Evolutionary conservation across 1,140 invertebrate genomes (phyloP).

Genomic region (Pseudomyrmex gracilis): DNA sequence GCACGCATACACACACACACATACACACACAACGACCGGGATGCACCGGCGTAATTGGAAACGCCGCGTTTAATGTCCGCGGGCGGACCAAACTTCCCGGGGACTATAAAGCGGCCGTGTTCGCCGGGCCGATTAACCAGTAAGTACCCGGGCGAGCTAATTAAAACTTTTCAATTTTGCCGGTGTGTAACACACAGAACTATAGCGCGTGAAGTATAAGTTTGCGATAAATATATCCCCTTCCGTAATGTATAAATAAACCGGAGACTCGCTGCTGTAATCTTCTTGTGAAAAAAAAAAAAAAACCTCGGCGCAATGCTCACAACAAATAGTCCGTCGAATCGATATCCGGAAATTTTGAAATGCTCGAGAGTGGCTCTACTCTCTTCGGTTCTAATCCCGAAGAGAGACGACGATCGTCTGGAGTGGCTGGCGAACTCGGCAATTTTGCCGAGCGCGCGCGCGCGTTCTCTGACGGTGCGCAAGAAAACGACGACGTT

Average conservation of each 20-base stretch:
- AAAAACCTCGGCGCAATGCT: too few species aligned
- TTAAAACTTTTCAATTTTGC: conserved; percentile 55
- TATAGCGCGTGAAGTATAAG: too few species aligned
- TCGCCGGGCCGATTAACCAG: conserved; percentile 22
- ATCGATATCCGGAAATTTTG: too few species aligned
- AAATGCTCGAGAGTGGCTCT: too few species aligned
- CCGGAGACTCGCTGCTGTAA: not conserved
- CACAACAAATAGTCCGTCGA: too few species aligned
- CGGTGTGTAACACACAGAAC: not conserved
- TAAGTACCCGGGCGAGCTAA: conserved; percentile 23
- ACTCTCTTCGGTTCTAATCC: not conserved
- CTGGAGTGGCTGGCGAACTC: conserved; percentile 15
- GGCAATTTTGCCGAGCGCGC: conserved; percentile 38
- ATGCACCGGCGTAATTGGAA: conserved; percentile 59
- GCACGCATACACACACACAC: not conserved
- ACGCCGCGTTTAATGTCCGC: conserved; percentile 42
- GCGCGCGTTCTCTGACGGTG: conserved; percentile 13
- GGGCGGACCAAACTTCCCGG: conserved; percentile 28
- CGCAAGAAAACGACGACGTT: conserved; percentile 34
- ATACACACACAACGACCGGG: not conserved
- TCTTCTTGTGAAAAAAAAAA: conserved; percentile 5
- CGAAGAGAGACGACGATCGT: not conserved
- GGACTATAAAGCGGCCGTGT: conserved; percentile 42
- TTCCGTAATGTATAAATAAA: not conserved
- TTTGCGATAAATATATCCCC: too few species aligned